phyloP scores from a whole-genome alignment of 2,113 vertebrate genomes.

The Boulengeromyrus knoepffleri region DNA sequence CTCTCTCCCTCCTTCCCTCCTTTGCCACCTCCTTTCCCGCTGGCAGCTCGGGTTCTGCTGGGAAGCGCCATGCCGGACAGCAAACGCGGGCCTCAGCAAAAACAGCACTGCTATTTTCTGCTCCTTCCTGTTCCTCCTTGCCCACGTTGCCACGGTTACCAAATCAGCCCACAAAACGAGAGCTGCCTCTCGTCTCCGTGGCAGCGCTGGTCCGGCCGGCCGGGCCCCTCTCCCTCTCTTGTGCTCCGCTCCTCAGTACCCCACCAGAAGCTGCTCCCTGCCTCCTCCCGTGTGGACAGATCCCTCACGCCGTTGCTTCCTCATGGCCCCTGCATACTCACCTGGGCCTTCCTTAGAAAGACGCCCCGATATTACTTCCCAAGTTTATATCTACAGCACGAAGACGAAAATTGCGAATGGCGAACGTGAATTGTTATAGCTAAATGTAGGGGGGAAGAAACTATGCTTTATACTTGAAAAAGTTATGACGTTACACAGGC shows the following conservation, averaged over 20 bases:
- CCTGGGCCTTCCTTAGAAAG: not conserved
- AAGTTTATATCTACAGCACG: not conserved
- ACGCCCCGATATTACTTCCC: not conserved
- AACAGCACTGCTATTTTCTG: slow-evolving; percentile 62
- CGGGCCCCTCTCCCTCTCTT: not conserved
- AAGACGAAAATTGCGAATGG: not conserved
- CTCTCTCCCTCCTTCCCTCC: not conserved
- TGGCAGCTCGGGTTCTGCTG: slow-evolving; percentile 6
- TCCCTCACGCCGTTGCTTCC: not conserved
- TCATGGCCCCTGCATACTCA: not conserved
- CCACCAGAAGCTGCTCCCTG: not conserved
- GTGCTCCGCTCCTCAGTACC: not conserved
- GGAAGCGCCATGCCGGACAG: not conserved
- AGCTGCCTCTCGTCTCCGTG: slow-evolving; percentile 40
- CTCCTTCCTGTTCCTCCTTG: slow-evolving; percentile 66
- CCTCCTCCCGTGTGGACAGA: not conserved
- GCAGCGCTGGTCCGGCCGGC: not conserved
- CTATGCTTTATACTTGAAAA: not conserved
- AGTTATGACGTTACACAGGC: not conserved
- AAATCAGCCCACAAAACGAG: slow-evolving; percentile 47
- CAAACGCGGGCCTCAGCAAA: slow-evolving; percentile 55
- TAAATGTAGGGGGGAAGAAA: not conserved
- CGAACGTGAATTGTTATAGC: not conserved
- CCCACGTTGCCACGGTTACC: slow-evolving; percentile 65
- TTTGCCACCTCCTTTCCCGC: slow-evolving; percentile 3